Evolutionary conservation across 2,113 vertebrate genomes (phyloP).

Genomic region (Nestor notabilis): DNA sequence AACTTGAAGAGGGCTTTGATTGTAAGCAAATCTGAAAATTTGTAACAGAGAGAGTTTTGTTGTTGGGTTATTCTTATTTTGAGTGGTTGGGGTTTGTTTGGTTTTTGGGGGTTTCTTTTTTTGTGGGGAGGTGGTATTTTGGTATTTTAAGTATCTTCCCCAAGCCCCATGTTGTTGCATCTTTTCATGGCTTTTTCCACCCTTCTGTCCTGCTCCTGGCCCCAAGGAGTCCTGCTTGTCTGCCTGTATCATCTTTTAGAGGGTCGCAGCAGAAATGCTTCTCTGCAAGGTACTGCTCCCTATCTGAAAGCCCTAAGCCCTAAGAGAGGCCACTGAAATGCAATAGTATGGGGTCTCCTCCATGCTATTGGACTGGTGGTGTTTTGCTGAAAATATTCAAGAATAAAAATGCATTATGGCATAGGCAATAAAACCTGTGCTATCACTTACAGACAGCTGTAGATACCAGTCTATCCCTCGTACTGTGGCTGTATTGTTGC

Average conservation of each 20-base stretch:
- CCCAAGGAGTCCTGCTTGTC: neutral
- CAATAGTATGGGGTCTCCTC: neutral
- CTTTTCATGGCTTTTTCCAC: neutral
- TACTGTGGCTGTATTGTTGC: neutral
- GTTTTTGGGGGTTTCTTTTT: neutral
- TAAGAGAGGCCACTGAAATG: neutral
- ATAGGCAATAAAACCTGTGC: neutral
- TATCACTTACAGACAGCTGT: neutral
- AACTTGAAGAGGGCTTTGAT: neutral
- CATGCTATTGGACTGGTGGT: too few relatives aligned
- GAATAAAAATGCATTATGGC: neutral
- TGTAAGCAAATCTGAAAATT: neutral
- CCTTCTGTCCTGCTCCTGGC: neutral
- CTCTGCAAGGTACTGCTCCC: neutral
- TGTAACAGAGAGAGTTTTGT: neutral
- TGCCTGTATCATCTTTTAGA: neutral
- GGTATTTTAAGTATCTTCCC: neutral
- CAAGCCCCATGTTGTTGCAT: neutral
- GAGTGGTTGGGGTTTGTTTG: neutral
- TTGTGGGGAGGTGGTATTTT: neutral
- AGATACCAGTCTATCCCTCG: neutral
- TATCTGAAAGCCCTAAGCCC: neutral
- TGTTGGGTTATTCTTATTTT: neutral
- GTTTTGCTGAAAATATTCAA: neutral
- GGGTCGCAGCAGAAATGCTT: neutral